Percentiles rank a stretch among this genome's conserved stretches.
Evolutionary conservation across 2,113 vertebrate species (phyloP).

Genomic region (Narcine bancroftii): DNA sequence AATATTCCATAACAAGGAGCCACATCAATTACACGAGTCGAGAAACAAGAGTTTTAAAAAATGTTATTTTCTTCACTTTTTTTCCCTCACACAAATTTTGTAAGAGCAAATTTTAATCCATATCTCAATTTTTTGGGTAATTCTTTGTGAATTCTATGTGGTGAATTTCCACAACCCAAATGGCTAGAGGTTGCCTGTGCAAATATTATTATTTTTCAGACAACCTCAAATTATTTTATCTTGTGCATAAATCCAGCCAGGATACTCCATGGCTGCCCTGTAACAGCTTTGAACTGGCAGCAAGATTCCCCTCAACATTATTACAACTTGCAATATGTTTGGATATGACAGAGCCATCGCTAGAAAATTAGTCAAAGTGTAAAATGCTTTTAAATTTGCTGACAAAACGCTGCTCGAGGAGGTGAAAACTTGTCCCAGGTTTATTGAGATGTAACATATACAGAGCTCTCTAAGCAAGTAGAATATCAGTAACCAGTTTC

Average conservation of each 20-base stretch:
- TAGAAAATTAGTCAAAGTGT: neutral
- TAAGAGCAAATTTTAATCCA: too few relatives aligned
- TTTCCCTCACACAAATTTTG: too few relatives aligned
- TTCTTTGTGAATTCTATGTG: too few relatives aligned
- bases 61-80: too few relatives aligned
- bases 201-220: neutral
- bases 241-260: neutral
- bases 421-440: neutral
- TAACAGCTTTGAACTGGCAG: neutral
- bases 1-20: too few relatives aligned
- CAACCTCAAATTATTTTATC: neutral
- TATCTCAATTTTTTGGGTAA: too few relatives aligned
- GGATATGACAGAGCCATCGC: neutral
- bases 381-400: neutral
- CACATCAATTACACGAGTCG: too few relatives aligned
- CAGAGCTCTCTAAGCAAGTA: neutral
- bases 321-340: too few relatives aligned
- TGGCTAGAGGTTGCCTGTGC: too few relatives aligned
- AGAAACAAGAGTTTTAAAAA: too few relatives aligned
- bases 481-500: neutral
- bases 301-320: neutral
- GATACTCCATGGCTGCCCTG: neutral
- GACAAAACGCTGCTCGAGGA: neutral
- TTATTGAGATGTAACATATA: neutral
- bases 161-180: too few relatives aligned